Conservation (phyloP, 2,797 vertebrate species). For the Hirundo rustica region DNA sequence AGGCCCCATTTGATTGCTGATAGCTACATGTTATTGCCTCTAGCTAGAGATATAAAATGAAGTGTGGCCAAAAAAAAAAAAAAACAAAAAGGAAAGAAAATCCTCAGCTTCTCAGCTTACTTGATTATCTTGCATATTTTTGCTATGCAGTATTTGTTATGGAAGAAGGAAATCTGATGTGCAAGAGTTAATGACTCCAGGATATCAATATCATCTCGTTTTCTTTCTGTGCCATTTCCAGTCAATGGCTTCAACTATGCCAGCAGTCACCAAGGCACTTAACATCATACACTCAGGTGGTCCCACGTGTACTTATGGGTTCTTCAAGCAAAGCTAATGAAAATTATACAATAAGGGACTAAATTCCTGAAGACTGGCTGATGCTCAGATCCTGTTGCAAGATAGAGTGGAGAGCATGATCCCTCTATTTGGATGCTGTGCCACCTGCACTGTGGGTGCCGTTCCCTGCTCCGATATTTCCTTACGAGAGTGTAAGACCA, state of each 20-base stretch:
- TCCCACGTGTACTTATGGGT: neutral
- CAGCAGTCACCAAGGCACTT: neutral
- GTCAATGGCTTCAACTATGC: neutral
- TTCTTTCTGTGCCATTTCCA: neutral
- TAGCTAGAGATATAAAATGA: neutral
- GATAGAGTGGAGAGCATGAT: accelerated
- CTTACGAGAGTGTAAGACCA: neutral
- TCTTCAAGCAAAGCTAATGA: neutral
- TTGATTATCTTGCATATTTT: neutral
- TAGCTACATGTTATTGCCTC: neutral
- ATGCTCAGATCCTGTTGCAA: neutral
- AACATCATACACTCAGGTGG: neutral
- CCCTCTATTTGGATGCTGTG: neutral
- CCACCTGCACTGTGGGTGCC: neutral
- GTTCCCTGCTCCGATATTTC: neutral
- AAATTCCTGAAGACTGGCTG: neutral
- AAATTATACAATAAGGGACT: neutral
- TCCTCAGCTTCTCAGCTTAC: neutral
- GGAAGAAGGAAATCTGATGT: neutral
- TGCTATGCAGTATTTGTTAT: neutral
- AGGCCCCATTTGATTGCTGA: neutral
- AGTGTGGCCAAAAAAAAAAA: neutral
- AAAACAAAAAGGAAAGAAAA: neutral
- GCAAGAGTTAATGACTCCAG: neutral
- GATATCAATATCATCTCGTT: neutral